Conservation (phyloP, 2,888 invertebrate species). For the Agrotis exclamationis region DNA sequence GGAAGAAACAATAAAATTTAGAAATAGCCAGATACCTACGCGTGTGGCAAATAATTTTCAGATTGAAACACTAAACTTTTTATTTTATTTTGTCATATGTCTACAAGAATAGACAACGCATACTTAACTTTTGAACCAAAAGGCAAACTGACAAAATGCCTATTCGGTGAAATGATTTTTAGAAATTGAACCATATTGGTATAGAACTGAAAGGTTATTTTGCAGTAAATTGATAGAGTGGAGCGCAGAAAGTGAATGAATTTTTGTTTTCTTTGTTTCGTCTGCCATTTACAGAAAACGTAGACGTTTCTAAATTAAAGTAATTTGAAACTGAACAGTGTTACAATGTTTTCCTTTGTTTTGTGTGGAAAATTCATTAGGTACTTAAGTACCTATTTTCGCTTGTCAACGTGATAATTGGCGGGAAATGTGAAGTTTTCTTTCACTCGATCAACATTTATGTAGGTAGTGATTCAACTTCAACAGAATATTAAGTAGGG, state of each 20-base stretch:
- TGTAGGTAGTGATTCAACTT: no score
- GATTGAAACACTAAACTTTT: constrained; percentile 31
- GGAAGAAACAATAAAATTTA: neutral
- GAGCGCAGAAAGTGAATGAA: constrained; percentile 2
- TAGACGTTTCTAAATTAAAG: constrained; percentile 31
- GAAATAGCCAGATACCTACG: constrained; percentile 8
- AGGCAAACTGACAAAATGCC: constrained; percentile 15
- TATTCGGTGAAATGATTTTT: neutral
- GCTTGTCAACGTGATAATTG: neutral
- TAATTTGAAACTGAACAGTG: constrained; percentile 20
- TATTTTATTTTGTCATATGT: constrained; percentile 56
- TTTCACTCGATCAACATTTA: neutral
- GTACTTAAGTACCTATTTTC: neutral
- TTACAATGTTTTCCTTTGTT: neutral
- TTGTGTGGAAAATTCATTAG: no score
- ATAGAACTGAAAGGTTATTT: rapidly evolving
- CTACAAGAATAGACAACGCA: constrained; percentile 47
- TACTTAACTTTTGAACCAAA: constrained; percentile 39
- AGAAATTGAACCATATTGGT: constrained; percentile 21
- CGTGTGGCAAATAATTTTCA: constrained; percentile 45
- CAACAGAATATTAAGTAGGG: no score
- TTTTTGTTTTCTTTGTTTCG: constrained; percentile 51
- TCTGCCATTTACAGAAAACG: constrained; percentile 47
- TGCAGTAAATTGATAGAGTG: neutral
- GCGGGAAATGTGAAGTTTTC: neutral